A percentile compares a stretch with the other conserved stretches of the same genome.
phyloP scores from a whole-genome alignment of 2,888 invertebrate genomes.

The Phaedon cochleariae region DNA sequence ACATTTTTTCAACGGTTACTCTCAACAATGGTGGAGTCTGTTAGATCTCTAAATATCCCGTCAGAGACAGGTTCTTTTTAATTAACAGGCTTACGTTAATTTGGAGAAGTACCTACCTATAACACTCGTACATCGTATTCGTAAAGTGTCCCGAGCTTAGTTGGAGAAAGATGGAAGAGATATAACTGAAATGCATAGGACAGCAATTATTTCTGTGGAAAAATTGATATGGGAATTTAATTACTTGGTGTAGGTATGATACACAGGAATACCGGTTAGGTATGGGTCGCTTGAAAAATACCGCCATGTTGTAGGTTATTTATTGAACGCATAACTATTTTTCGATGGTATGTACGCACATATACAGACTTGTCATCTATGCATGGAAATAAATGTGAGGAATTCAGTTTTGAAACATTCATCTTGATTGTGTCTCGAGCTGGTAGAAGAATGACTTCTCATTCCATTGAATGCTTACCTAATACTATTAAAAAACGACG shows the following conservation, averaged over 20 bases:
- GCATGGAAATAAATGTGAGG: constrained; percentile 21
- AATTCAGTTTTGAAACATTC: constrained; percentile 21
- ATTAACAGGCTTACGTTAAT: constrained; percentile 57
- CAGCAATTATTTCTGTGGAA: constrained; percentile 36
- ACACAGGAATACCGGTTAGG: constrained; percentile 18
- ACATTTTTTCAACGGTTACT: constrained; percentile 36
- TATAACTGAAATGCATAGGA: constrained; percentile 45
- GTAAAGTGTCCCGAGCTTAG: constrained; percentile 35
- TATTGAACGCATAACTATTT: constrained; percentile 30
- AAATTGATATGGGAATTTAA: constrained; percentile 33
- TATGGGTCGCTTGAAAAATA: constrained; percentile 29
- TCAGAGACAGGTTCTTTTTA: constrained; percentile 53
- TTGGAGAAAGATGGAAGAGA: constrained; percentile 43
- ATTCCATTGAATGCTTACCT: not conserved
- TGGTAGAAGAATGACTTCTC: not conserved
- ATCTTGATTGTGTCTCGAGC: not conserved
- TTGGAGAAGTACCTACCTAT: constrained; percentile 43
- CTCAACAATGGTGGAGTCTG: constrained; percentile 43
- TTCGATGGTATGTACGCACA: constrained; percentile 24
- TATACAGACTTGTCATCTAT: constrained; percentile 26
- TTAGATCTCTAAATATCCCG: constrained; percentile 51
- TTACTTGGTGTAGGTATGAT: constrained; percentile 23
- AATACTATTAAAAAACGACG: not conserved
- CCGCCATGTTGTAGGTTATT: constrained; percentile 33
- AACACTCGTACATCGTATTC: constrained; percentile 19